Conservation (phyloP, 2,888 invertebrate genomes). For the Agrypnus murinus region DNA sequence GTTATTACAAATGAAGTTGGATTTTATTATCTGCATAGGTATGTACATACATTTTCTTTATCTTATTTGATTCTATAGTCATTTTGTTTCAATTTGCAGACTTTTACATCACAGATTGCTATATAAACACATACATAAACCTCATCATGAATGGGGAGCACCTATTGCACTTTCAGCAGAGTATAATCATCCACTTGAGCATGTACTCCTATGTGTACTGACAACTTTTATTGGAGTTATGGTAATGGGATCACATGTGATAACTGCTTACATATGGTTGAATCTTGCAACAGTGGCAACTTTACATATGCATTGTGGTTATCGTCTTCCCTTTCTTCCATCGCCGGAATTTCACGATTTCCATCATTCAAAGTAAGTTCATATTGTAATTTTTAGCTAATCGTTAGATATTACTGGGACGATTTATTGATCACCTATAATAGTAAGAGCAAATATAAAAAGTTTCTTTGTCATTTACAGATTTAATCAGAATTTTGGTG, state of each 20-base stretch:
- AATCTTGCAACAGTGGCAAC: conserved; percentile 85
- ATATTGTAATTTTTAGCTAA: too few species aligned
- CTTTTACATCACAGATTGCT: conserved; percentile 83
- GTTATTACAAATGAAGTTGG: too few species aligned
- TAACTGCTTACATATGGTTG: conserved; percentile 87
- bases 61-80: neutral
- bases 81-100: too few species aligned
- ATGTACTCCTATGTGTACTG: conserved; percentile 84
- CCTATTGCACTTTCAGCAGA: too few species aligned
- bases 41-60: conserved; percentile 79
- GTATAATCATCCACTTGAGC: too few species aligned
- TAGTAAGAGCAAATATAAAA: conserved; percentile 8
- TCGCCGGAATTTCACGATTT: too few species aligned
- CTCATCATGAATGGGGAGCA: conserved; percentile 91
- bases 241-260: conserved; percentile 85
- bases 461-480: conserved; percentile 70
- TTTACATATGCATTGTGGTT: conserved; percentile 88
- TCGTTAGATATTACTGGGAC: too few species aligned
- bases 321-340: conserved; percentile 73
- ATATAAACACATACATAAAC: conserved; percentile 89
- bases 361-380: conserved; percentile 88
- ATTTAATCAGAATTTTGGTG: too few species aligned
- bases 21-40: too few species aligned
- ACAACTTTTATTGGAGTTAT: conserved; percentile 86
- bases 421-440: neutral